Conservation (phyloP, 2,113 vertebrate species). For the Rostratula benghalensis region DNA sequence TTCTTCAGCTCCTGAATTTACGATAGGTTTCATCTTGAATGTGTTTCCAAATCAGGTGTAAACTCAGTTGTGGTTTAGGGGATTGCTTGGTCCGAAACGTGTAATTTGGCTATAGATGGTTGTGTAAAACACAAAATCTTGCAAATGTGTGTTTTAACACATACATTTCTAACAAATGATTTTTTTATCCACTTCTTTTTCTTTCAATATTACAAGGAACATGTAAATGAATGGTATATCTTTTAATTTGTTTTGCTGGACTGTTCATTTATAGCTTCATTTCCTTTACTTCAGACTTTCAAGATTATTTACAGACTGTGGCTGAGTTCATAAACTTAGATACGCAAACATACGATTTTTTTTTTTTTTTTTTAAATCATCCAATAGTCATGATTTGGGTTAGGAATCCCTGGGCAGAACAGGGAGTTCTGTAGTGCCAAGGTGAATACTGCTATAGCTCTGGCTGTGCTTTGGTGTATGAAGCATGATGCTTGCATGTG, state of each 20-base stretch:
- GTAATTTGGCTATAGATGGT: neutral
- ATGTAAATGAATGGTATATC: neutral
- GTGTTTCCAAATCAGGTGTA: neutral
- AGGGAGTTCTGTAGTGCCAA: neutral
- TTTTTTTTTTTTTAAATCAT: neutral
- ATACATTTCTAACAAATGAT: neutral
- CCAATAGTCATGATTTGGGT: neutral
- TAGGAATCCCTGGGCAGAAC: neutral
- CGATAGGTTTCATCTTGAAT: neutral
- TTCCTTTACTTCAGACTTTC: neutral
- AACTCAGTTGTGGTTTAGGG: neutral
- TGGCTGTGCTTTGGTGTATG: neutral
- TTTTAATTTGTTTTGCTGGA: neutral
- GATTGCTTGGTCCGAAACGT: neutral
- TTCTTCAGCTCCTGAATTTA: neutral
- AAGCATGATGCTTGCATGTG: neutral
- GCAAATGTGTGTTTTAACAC: neutral
- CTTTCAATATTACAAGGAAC: neutral
- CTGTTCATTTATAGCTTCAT: neutral
- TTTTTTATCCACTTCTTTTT: fast-evolving
- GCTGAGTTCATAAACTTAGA: neutral
- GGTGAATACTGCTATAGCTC: neutral
- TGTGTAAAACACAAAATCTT: neutral
- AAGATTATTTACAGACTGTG: neutral
- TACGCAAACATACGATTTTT: neutral